Conservation (phyloP, 1,140 invertebrate genomes). For the Ericerus pela region DNA sequence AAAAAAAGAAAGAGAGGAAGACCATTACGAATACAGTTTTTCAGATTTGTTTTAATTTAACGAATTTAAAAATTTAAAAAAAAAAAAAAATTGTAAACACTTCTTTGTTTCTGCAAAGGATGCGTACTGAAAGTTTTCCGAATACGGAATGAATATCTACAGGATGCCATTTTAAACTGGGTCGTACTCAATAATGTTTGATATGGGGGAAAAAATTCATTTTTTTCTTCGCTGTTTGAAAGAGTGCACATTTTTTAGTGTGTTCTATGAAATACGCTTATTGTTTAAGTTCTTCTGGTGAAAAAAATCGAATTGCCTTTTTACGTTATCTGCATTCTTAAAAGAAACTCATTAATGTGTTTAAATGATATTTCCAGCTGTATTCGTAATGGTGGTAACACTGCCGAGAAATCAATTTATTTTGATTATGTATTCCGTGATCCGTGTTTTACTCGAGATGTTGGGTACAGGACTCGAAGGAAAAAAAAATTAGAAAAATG, state of each 20-base stretch:
- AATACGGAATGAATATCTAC: neutral
- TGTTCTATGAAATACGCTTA: neutral
- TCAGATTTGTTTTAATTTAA: neutral
- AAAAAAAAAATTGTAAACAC: neutral
- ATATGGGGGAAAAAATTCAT: neutral
- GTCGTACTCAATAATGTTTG: neutral
- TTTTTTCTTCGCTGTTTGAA: neutral
- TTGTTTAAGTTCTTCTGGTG: neutral
- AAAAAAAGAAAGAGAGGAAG: neutral
- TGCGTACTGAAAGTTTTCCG: neutral
- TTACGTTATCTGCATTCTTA: neutral
- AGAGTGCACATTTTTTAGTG: neutral
- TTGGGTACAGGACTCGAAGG: too few species aligned
- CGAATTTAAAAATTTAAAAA: neutral
- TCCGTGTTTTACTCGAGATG: too few species aligned
- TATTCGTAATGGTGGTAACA: too few species aligned
- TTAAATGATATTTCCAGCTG: too few species aligned
- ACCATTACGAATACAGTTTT: neutral
- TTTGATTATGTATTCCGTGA: too few species aligned
- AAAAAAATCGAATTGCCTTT: neutral
- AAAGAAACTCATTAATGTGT: neutral
- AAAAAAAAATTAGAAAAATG: too few species aligned
- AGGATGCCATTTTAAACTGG: slow-evolving; percentile 3
- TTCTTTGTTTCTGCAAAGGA: neutral
- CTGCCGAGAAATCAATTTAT: too few species aligned